Base-by-base conservation (phyloP, 2,888 invertebrate species). In the Drosophila pseudotalamancana region DNA sequence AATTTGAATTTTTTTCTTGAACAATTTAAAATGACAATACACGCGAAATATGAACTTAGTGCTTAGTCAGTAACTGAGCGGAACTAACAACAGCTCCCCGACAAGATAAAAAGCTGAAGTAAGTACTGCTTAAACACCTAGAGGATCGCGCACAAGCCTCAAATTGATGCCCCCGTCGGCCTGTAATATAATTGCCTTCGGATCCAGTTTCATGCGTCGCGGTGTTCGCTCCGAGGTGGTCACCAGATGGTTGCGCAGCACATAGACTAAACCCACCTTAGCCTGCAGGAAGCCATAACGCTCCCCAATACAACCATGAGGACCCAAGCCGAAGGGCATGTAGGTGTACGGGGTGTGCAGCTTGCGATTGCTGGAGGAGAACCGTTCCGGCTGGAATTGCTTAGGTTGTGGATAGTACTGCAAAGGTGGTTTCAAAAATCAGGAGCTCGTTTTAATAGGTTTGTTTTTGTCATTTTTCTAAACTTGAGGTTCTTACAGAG, bases 271-370 rank as follows among this genome's bases (percentile, higher is more conserved):
- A 0, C 92, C 92, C 46, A 91, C 85, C 74, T 92, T 92, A 0
- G 89, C 87, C 63, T 91, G 90, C 2, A 91, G 53, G 37, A 89
- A 67, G 0, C 89, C 91, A 56, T 91, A 90, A 2, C 92, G 89
- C 73, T 91, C 91, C 0, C 92, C 91, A 55, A 92, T 91, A 59
- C 92, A 92, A 35, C 84, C 89, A 49, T 90, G 91, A 8, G 91
- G 91, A 21, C 92, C 92, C 34, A 87, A 66, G 6, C 91, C 92
- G 42, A 92, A 92, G 18, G 92, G 92, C 78, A 92, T 84, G 64
- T 90, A 91, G 3, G 90, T 88, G 40, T 89, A 91, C 1, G 91
- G 89, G 3, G 65, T 76, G 27, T 90, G 86, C 3, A 79, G 74
- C n/a, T 86, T 75, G 2, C 89, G 89, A 34, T 91, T 91, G 37